A percentile compares a stretch with the other conserved stretches of the same genome.
Evolutionary conservation across 2,113 vertebrate species (phyloP).

Genomic region (Apteryx mantelli): DNA sequence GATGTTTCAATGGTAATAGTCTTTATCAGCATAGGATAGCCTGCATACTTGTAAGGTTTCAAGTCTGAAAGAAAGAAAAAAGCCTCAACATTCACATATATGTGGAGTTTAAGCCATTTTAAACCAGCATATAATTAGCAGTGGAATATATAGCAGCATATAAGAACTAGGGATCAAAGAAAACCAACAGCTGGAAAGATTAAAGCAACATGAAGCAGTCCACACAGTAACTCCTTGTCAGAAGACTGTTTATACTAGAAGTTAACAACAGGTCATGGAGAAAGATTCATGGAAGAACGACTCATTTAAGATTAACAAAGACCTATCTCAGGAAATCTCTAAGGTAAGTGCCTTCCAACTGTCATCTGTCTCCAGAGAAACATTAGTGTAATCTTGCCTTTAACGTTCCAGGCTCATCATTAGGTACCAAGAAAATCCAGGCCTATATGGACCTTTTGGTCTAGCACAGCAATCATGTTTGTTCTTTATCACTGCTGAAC

Average conservation of each 20-base stretch:
- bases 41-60: conserved; percentile 97
- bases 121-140: background rate
- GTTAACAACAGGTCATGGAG: background rate
- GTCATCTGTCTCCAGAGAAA: background rate
- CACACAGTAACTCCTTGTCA: background rate
- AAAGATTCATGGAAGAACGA: background rate
- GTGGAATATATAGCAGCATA: background rate
- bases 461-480: background rate
- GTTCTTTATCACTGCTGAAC: too few species aligned
- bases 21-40: conserved; percentile 98
- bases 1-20: conserved; percentile 96
- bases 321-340: background rate
- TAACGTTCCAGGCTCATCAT: background rate
- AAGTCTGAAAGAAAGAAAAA: conserved; percentile 83
- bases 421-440: too few species aligned
- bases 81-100: background rate
- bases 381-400: background rate
- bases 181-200: background rate
- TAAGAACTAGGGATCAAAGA: background rate
- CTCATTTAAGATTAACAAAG: background rate
- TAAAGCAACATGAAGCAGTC: background rate
- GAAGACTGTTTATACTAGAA: background rate
- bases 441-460: background rate
- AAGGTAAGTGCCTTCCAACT: background rate
- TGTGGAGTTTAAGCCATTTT: background rate